phyloP scores from a whole-genome alignment of 2,797 vertebrate species.

The Huso huso region DNA sequence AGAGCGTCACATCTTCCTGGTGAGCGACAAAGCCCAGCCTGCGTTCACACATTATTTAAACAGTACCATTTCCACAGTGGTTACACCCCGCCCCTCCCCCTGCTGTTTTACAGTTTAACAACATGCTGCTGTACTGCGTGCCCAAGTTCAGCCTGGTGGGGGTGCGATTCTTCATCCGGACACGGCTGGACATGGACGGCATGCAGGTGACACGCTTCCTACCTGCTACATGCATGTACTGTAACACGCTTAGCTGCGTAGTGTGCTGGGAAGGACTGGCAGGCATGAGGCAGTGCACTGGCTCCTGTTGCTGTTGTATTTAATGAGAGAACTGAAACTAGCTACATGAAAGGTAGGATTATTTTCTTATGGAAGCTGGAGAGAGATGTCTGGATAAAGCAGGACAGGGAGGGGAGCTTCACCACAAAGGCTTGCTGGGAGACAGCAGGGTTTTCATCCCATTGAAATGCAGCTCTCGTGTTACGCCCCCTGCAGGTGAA shows the following conservation, averaged over 20 bases:
- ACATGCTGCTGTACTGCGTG: conserved; percentile 79
- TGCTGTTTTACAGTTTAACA: conserved; percentile 71
- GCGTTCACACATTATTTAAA: too few species aligned
- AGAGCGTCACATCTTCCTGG: conserved; percentile 82
- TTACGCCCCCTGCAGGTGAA: rapidly evolving
- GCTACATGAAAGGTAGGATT: neutral
- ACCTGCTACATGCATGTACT: neutral
- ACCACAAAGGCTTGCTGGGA: too few species aligned
- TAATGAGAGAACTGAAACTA: neutral
- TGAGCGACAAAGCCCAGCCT: conserved; percentile 30
- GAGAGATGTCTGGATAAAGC: too few species aligned
- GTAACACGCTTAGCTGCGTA: too few species aligned
- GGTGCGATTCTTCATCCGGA: conserved; percentile 69
- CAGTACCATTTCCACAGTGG: too few species aligned
- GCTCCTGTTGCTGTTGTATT: too few species aligned
- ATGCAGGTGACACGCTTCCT: conserved; percentile 66
- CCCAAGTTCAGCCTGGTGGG: conserved; percentile 78
- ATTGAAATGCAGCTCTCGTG: neutral
- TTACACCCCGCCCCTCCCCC: neutral
- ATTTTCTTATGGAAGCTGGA: too few species aligned
- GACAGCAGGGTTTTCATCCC: neutral
- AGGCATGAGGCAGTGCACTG: too few species aligned
- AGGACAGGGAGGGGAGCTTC: too few species aligned
- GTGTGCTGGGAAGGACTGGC: neutral
- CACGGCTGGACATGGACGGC: conserved; percentile 64